Base-by-base conservation (phyloP, 2,888 invertebrate species). In the Gymnosoma rotundatum region DNA sequence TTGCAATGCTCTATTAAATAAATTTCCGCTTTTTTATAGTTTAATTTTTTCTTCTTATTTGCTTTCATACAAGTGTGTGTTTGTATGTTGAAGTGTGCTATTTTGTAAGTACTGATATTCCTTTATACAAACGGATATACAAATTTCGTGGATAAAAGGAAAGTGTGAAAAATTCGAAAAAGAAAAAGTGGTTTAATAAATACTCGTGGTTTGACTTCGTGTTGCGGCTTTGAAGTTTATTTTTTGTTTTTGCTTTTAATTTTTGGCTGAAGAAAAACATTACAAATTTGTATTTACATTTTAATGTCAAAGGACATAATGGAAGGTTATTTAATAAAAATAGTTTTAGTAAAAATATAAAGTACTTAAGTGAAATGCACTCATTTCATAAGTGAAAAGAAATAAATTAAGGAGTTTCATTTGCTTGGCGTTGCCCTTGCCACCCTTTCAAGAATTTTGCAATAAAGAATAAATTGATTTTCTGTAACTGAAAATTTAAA, bases 1-100 rank as follows among this genome's bases (percentile, higher is more conserved):
- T 83, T 80, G 69, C 48, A 63, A 38, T 72, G 76, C 66, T 73
- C 61, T 67, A 83, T 83, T 76, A 76, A 80, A 73, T 80, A 72
- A 45, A 76, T 73, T 80, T 83, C 73, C 83, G 56, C 50, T 83
- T 74, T 25, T 56, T 36, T 61, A 21, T 18, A 38, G 9, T 78
- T 32, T 70, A 38, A 56, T 36, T 12, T 63, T n/a, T 20, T 80
- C n/a, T 63, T 38, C 63, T 18, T 48, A 18, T 56, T 45, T 9
- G 14, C 25, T 1, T 54, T 32, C 32, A 16, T 18, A 50, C 14
- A 56, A 21, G 21, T 54, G 66, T 21, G 64, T n/a, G 42, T 42
- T 12, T 5, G 32, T 6, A 32, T 32, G 25, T 32, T 5, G 25
- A 32, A 32, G 2, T 32, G 32, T 32, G 32, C 6, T 32, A 32